Evolutionary conservation across 2,888 invertebrate species (phyloP).

Genomic region (Trachelus stipa): DNA sequence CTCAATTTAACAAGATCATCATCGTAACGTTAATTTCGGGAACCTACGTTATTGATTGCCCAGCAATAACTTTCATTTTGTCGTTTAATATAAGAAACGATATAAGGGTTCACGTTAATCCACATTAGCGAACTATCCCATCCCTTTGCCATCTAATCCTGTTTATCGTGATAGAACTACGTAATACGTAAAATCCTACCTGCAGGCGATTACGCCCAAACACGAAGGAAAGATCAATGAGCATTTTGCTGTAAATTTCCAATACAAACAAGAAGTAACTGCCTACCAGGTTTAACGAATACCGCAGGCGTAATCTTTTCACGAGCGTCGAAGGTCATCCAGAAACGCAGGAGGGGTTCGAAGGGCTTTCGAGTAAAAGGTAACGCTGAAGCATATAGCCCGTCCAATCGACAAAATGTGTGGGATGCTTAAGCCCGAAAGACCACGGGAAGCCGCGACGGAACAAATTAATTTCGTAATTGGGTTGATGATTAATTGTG

Average conservation of each 20-base stretch:
- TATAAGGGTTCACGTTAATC: neutral
- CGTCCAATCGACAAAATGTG: neutral
- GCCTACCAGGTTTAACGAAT: neutral
- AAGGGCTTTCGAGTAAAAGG: neutral
- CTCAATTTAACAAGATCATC: neutral
- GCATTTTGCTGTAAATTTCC: neutral
- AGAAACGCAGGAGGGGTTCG: too few relatives aligned
- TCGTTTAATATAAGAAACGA: neutral
- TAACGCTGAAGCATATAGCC: neutral
- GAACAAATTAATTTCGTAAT: neutral
- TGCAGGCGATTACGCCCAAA: neutral
- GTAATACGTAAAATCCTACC: neutral
- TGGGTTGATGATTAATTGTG: neutral
- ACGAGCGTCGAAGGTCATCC: too few relatives aligned
- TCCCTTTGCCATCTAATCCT: neutral
- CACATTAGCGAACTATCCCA: neutral
- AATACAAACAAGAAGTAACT: neutral
- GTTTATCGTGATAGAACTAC: neutral
- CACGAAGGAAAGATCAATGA: neutral
- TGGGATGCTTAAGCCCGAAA: neutral
- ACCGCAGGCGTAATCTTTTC: neutral
- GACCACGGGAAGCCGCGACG: neutral
- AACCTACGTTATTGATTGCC: neutral
- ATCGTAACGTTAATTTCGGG: neutral
- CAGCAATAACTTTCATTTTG: neutral